These are phyloP conservation scores for Callocephalon fimbriatum DNA, from an alignment of 2,113 vertebrate genomes.

Conservation along the genomic window DNA sequence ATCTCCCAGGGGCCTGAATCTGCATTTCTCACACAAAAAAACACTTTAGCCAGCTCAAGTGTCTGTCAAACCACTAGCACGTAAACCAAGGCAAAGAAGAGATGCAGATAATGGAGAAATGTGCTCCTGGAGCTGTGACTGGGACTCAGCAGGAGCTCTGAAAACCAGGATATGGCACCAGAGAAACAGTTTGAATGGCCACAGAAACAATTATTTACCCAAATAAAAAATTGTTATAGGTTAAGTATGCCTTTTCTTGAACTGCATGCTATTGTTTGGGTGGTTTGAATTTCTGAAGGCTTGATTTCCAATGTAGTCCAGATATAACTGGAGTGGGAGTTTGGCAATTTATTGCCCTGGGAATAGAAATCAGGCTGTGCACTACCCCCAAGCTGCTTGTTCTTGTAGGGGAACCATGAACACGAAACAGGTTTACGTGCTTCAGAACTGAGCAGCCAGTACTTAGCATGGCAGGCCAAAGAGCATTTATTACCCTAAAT, in stretches of 20 bases:
- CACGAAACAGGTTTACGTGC: fast-evolving
- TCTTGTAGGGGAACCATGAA: background rate
- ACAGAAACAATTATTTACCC: background rate
- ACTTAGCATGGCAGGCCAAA: background rate
- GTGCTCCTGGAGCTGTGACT: background rate
- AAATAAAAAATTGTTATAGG: background rate
- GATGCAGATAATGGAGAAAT: background rate
- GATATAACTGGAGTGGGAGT: background rate
- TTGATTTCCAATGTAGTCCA: background rate
- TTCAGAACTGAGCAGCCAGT: background rate
- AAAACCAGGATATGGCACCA: fast-evolving
- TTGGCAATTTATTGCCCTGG: background rate
- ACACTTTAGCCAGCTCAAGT: background rate
- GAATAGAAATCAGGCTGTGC: background rate
- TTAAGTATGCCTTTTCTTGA: background rate
- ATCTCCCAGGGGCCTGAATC: background rate
- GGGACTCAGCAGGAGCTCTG: background rate
- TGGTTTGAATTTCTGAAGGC: background rate
- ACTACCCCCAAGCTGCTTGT: background rate
- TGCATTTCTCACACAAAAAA: background rate
- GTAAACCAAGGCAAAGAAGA: background rate
- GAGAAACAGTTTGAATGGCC: background rate
- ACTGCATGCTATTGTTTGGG: background rate
- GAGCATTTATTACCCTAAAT: background rate
- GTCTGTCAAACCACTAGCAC: background rate